These are phyloP conservation scores for Pseudomyrmex sp. DNA, from an alignment of 1,140 invertebrate species.

Conservation along the genomic window DNA sequence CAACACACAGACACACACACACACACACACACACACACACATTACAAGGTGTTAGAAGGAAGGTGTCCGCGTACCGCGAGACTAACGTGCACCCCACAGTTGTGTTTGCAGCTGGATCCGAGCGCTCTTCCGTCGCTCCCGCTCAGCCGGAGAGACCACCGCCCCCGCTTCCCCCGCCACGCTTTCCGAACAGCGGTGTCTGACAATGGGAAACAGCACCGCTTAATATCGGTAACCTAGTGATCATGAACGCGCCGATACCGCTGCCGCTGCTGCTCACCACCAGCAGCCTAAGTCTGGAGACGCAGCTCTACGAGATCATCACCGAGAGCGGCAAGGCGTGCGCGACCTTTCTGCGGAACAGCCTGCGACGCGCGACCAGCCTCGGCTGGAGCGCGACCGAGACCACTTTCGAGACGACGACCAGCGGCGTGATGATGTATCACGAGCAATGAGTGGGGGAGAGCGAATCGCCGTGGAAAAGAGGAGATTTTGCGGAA, in stretches of 20 bases:
- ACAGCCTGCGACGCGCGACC: conserved; percentile 78
- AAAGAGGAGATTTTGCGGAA: not conserved
- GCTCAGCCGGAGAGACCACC: conserved; percentile 86
- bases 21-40: not conserved
- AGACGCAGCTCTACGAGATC: conserved; percentile 85
- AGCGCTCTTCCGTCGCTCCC: conserved; percentile 87
- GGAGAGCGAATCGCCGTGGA: not conserved
- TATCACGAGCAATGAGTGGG: conserved; percentile 27
- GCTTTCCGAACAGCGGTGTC: conserved; percentile 89
- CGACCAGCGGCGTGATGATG: conserved; percentile 23
- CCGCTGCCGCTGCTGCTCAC: conserved; percentile 78
- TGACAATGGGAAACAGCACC: conserved; percentile 88
- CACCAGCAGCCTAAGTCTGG: conserved; percentile 82
- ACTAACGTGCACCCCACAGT: conserved; percentile 75
- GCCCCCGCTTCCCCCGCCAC: conserved; percentile 89
- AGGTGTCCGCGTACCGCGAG: conserved; percentile 41
- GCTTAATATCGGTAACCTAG: conserved; percentile 85
- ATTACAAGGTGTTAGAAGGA: not conserved
- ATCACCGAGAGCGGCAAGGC: conserved; percentile 86
- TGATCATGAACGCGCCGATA: conserved; percentile 83
- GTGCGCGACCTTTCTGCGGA: conserved; percentile 86
- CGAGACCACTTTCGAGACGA: conserved; percentile 43
- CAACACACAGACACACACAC: not conserved
- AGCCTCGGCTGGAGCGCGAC: conserved; percentile 64
- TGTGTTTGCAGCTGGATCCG: conserved; percentile 88